phyloP scores from a whole-genome alignment of 2,113 vertebrate genomes.

The Onychostoma macrolepis region DNA sequence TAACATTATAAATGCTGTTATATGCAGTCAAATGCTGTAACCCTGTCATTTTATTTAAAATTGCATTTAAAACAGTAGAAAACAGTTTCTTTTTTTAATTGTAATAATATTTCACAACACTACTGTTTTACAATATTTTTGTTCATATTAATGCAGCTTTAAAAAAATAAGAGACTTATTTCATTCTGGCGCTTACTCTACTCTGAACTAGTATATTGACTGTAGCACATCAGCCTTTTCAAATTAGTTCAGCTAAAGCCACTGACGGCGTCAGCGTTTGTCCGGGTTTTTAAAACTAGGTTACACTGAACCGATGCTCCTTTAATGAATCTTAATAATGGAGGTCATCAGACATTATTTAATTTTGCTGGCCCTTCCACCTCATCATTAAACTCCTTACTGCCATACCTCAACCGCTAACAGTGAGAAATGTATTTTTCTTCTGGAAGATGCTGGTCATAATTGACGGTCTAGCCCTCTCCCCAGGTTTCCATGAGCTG shows the following conservation, averaged over 20 bases:
- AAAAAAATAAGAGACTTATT: background rate
- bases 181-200: background rate
- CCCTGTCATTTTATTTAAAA: background rate
- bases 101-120: background rate
- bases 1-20: too few relatives aligned
- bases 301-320: constrained; percentile 24
- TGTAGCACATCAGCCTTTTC: constrained; percentile 8
- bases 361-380: constrained; percentile 15
- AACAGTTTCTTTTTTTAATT: background rate
- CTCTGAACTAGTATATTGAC: background rate
- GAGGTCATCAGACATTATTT: constrained; percentile 29
- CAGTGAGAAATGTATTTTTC: constrained; percentile 49
- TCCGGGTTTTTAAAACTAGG: constrained; percentile 3
- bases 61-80: background rate
- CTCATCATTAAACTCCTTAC: constrained; percentile 32
- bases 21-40: too few relatives aligned
- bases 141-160: background rate
- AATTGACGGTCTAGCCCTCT: constrained; percentile 32
- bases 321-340: constrained; percentile 28
- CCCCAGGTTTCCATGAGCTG: constrained; percentile 53
- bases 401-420: constrained; percentile 44
- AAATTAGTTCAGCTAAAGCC: constrained; percentile 28
- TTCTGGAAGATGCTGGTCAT: constrained; percentile 40
- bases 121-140: background rate
- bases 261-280: constrained; percentile 6